phyloP scores from a whole-genome alignment of 2,797 vertebrate species.

The Knipowitschia caucasica region DNA sequence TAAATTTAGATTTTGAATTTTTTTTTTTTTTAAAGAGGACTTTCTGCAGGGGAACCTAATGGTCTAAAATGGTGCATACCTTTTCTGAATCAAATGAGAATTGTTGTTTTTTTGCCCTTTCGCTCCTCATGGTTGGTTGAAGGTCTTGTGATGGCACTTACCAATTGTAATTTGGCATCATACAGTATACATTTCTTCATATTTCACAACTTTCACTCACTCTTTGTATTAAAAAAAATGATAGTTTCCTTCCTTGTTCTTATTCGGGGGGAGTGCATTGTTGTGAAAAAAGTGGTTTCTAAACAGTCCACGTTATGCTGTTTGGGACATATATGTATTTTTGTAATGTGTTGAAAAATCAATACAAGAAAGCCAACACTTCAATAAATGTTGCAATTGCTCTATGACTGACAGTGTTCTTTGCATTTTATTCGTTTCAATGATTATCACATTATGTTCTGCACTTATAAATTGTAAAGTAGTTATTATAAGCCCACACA shows the following conservation, averaged over 20 bases:
- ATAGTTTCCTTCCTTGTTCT: conserved; percentile 61
- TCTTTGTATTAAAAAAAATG: conserved; percentile 68
- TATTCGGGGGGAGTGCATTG: conserved; percentile 63
- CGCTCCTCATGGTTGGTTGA: conserved; percentile 62
- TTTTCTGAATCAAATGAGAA: conserved; percentile 53
- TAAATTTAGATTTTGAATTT: conserved; percentile 74
- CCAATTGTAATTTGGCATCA: conserved; percentile 63
- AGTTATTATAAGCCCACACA: too few species aligned
- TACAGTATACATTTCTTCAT: conserved; percentile 53
- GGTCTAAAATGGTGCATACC: conserved; percentile 34
- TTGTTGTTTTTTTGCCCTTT: conserved; percentile 32
- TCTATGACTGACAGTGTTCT: conserved; percentile 62
- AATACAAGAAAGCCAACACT: conserved; percentile 79
- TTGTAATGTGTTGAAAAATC: conserved; percentile 81
- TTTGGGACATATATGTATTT: conserved; percentile 80
- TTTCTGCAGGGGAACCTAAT: conserved; percentile 41
- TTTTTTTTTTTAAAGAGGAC: conserved; percentile 30
- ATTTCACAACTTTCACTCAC: conserved; percentile 70
- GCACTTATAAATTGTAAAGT: too few species aligned
- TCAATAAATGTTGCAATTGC: conserved; percentile 80
- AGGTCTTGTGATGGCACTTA: conserved; percentile 73
- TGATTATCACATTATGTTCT: background rate
- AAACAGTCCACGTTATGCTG: conserved; percentile 72
- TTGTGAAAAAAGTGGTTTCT: conserved; percentile 74
- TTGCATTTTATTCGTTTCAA: conserved; percentile 29